Evolutionary conservation across 1,140 invertebrate species (phyloP), one percentile per base, ranked within the genome.

Genomic region (Drosophila aff.): DNA sequence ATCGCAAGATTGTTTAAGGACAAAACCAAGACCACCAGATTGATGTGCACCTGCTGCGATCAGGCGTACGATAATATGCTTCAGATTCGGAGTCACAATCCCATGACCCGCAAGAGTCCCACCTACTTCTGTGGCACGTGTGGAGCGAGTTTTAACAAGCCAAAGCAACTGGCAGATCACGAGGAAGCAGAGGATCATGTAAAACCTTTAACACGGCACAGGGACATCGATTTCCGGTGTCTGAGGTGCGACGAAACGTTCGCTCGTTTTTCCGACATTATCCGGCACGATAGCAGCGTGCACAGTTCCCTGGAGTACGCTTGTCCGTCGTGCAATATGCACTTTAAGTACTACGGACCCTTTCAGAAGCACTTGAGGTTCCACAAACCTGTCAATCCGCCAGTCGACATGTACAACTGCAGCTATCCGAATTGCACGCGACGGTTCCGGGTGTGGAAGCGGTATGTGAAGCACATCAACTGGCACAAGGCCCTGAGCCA

Each of bases 21-120:
- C 31, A 31, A 31, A 8, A 69, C 67, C 31, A 55, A 68, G 40
- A 5, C 33, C 18, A 52, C 33, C n/a, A 43, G 13, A 3, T 40
- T 69, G 38, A 11, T 69, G 11, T 71, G 67, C 49, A 69, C 67
- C 11, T 71, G 65, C 16, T 71, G 67, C 26, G 18, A 69, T 41
- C 7, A 21, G 10, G 40, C 44, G 10, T 68, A 40, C 23, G 49
- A 46, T 16, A 21, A 38, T 18, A 26, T 69, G 23, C 7, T 52
- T 9, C 67, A 57, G 15, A 57, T 71, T 16, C 64, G 67, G 10
- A 18, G 21, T 5, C 67, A 71, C 40, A 46, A 23, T 44, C n/a
- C 15, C 2, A 23, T 3, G 31, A 15, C n/a, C 3, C 64, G 65
- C 0, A 11, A 18, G 1, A 46, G n/a, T 23, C 64, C 67, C 11